Conservation (phyloP, 2,113 vertebrate genomes). For the Corythoichthys intestinalis region DNA sequence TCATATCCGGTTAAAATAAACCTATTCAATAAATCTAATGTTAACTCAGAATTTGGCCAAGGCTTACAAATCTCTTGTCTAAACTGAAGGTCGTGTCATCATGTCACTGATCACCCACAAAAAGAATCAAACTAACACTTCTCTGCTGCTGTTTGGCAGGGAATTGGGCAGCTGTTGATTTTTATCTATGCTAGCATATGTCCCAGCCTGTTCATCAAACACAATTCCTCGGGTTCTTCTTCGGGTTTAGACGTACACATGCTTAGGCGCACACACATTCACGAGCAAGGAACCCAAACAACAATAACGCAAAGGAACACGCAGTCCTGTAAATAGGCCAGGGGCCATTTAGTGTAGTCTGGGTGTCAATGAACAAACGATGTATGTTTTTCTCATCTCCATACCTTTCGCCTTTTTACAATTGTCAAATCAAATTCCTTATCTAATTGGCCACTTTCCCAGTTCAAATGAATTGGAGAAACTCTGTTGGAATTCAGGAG, state of each 20-base stretch:
- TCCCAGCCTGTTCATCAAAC: constrained; percentile 38
- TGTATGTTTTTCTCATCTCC: constrained; percentile 13
- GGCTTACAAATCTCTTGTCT: neutral
- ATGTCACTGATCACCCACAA: neutral
- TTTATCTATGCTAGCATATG: constrained; percentile 51
- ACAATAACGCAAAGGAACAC: neutral
- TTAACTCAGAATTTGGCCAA: neutral
- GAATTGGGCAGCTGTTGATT: constrained; percentile 40
- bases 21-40: neutral
- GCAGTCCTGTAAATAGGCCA: neutral
- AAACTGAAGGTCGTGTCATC: neutral
- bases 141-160: neutral
- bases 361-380: neutral
- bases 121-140: constrained; percentile 5
- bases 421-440: neutral
- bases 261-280: neutral
- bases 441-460: no score
- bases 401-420: neutral
- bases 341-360: neutral
- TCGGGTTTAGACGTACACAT: constrained; percentile 12
- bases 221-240: constrained; percentile 34
- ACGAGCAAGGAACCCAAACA: neutral
- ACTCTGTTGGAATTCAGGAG: constrained; percentile 2
- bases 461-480: neutral
- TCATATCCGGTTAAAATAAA: neutral